These are phyloP conservation scores for Channa striata DNA, from an alignment of 2,797 vertebrate species.

Conservation along the genomic window DNA sequence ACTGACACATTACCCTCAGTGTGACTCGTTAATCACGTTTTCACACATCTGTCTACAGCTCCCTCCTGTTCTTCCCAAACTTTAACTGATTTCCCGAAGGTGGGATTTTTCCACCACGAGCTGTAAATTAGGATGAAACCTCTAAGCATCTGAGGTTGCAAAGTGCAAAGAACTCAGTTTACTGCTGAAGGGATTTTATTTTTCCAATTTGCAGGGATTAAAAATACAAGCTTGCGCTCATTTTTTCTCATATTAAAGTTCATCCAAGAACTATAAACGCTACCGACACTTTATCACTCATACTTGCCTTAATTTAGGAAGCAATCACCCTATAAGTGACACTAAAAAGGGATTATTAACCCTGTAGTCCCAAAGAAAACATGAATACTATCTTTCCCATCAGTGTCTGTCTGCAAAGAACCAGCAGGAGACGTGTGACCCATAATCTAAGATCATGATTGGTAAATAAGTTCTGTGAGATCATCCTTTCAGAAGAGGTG, in stretches of 20 bases:
- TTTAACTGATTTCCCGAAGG: slow-evolving; percentile 41
- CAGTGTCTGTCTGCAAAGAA: no score
- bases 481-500: no score
- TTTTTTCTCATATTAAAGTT: slow-evolving; percentile 6
- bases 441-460: no score
- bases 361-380: no score
- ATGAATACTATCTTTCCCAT: no score
- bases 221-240: slow-evolving; percentile 26
- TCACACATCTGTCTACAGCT: slow-evolving; percentile 5
- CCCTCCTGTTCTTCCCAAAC: slow-evolving; percentile 10
- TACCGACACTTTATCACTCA: slow-evolving; percentile 15
- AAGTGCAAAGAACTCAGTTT: slow-evolving; percentile 22
- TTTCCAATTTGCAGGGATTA: slow-evolving; percentile 37
- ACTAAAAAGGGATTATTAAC: no score
- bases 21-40: no score
- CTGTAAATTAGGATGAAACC: slow-evolving; percentile 51
- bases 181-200: slow-evolving; percentile 24
- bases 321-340: no score
- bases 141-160: slow-evolving; percentile 31
- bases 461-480: no score
- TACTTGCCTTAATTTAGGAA: no score
- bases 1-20: neutral
- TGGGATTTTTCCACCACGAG: slow-evolving; percentile 34
- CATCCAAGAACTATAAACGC: slow-evolving; percentile 9
- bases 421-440: no score